Base-by-base conservation (phyloP, 2,888 invertebrate species). In the Mythimna vitellina region DNA sequence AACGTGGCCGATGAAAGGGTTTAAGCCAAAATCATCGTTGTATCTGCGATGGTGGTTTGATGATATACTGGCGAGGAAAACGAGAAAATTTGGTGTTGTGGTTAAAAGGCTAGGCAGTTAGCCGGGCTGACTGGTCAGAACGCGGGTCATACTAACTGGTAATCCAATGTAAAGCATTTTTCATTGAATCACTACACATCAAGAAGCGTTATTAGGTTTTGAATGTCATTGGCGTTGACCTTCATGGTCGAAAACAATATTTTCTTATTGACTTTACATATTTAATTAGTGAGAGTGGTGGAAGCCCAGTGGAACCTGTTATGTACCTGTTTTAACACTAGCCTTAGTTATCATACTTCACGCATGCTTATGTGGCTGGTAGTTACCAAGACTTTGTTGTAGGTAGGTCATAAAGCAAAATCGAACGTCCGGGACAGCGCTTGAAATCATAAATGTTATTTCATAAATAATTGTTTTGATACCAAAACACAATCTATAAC, bases 401-500 rank as follows among this genome's bases (percentile, higher is more conserved):
- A 60, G 6, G 57, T 10, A 25, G 5, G 17, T 17, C 35, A 12
- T 10, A 25, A 38, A 57, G 49, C 29, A 38, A 66, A 14, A 56
- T 12, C 22, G 14, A 29, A 14, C 38, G 49, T 22, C 25, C 25
- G 20, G n/a, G 42, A 53, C 35, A 60, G 22, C 42, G 57, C 46
- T 61, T 14, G 25, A n/a, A 49, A 49, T 35, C 46, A 60, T 38
- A 49, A 17, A 51, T 57, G 20, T 17, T 8, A 51, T 38, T 68
- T 53, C 22, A 46, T 17, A 46, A 51, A 62, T n/a, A 78, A 46
- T 29, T 62, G 51, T 71, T 78, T 58, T 49, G 42, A 56, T 61
- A 65, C 20, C 49, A 42, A 49, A 42, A 56, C 38, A 73, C 54
- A 64, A 65, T 76, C 20, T 60, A 54, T 49, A 46, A 22, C 22